Evolutionary conservation across 2,797 vertebrate genomes (phyloP).

Genomic region (Naso thynnoides): DNA sequence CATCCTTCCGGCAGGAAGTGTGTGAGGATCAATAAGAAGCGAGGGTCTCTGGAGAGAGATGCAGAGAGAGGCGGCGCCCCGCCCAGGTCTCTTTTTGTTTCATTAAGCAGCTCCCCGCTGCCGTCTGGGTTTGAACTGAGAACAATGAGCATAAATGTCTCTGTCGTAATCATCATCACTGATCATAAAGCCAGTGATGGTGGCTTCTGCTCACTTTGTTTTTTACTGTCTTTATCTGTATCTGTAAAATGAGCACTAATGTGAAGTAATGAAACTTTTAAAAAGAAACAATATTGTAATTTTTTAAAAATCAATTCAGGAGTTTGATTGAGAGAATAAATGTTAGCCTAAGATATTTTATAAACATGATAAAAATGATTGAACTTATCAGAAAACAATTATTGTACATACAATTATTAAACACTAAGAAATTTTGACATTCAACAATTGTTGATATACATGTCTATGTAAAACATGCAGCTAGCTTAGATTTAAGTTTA

Average conservation of each 20-base stretch:
- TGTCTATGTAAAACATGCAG: too few species aligned
- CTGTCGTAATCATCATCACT: conserved; percentile 5
- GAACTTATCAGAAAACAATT: too few species aligned
- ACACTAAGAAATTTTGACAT: too few species aligned
- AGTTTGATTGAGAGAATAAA: not conserved
- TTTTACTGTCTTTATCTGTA: not conserved
- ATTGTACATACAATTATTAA: too few species aligned
- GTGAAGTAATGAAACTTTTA: too few species aligned
- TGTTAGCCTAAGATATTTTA: not conserved
- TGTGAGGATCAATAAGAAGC: conserved; percentile 78
- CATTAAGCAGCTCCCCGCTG: conserved; percentile 34
- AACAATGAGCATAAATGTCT: conserved; percentile 24
- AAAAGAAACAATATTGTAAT: not conserved
- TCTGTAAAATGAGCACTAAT: not conserved
- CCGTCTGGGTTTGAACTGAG: conserved; percentile 28
- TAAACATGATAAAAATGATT: too few species aligned
- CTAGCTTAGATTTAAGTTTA: too few species aligned
- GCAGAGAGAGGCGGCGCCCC: conserved; percentile 29
- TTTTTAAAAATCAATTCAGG: too few species aligned
- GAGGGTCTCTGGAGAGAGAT: conserved; percentile 60
- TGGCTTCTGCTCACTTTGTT: not conserved
- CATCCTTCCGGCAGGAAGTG: conserved; percentile 81
- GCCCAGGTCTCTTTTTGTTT: conserved; percentile 56
- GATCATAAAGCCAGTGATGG: conserved; percentile 9
- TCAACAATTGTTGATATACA: too few species aligned